phyloP scores from a whole-genome alignment of 2,888 invertebrate genomes.

The Xestoiulus laeticollis region DNA sequence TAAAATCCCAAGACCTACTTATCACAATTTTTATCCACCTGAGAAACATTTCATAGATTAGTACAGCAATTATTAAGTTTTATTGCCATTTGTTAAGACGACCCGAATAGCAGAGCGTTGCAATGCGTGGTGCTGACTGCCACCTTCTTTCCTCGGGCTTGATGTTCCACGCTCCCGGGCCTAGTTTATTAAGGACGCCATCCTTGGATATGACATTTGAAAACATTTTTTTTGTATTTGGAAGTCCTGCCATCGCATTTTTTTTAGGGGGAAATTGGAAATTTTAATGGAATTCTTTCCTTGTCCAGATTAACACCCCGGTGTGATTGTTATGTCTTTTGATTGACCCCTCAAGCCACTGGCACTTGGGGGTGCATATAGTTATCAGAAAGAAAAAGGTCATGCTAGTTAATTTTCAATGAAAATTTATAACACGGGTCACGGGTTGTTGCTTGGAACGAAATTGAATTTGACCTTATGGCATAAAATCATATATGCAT shows the following conservation, averaged over 20 bases:
- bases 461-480: too few species aligned
- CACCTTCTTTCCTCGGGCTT: background rate
- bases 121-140: background rate
- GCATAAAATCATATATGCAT: background rate
- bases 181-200: background rate
- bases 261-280: background rate
- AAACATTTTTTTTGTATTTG: background rate
- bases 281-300: background rate
- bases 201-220: background rate
- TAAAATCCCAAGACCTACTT: conserved; percentile 9
- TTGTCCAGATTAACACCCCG: background rate
- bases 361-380: background rate
- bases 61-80: conserved; percentile 41
- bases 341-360: background rate
- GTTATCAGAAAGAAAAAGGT: background rate
- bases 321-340: background rate
- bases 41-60: conserved; percentile 24
- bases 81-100: conserved; percentile 35
- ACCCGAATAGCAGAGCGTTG: conserved; percentile 18
- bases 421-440: background rate
- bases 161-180: background rate
- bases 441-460: background rate
- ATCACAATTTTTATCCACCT: background rate
- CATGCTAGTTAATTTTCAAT: background rate
- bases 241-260: background rate